Evolutionary conservation across 1,140 invertebrate species (phyloP).

Genomic region (Euglossa dilemma): DNA sequence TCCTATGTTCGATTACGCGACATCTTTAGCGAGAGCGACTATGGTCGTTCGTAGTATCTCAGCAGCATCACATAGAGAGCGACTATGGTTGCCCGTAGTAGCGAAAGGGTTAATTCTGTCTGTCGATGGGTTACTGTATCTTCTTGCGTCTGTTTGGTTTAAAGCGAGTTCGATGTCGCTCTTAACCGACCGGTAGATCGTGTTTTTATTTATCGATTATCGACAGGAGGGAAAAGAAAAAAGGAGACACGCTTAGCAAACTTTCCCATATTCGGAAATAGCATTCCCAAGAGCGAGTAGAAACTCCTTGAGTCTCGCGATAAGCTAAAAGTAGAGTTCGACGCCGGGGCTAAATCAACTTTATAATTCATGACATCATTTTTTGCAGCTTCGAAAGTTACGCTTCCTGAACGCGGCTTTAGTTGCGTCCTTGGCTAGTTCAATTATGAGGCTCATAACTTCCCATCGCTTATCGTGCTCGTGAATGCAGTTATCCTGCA

Average conservation of each 20-base stretch:
- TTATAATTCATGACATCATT: constrained; percentile 49
- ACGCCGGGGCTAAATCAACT: constrained; percentile 11
- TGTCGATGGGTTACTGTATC: no score
- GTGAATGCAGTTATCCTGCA: not conserved
- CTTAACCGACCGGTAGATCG: no score
- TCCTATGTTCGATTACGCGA: no score
- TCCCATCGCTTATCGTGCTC: constrained; percentile 14
- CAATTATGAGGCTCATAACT: constrained; percentile 25
- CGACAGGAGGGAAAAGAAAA: not conserved
- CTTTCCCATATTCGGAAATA: constrained; percentile 29
- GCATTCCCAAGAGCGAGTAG: not conserved
- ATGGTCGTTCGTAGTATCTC: no score
- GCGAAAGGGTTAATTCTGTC: no score
- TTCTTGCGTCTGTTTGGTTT: no score
- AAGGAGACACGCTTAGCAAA: not conserved
- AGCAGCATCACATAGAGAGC: no score
- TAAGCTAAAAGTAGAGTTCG: constrained; percentile 27
- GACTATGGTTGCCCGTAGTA: no score
- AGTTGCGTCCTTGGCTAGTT: not conserved
- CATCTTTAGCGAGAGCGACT: no score
- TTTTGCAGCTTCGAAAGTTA: constrained; percentile 37
- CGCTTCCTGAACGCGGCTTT: not conserved
- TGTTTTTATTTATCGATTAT: not conserved
- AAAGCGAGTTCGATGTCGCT: no score
- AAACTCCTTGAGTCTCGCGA: constrained; percentile 20